phyloP scores from a whole-genome alignment of 1,140 invertebrate genomes.

The Pseudomyrmex cubaensis region DNA sequence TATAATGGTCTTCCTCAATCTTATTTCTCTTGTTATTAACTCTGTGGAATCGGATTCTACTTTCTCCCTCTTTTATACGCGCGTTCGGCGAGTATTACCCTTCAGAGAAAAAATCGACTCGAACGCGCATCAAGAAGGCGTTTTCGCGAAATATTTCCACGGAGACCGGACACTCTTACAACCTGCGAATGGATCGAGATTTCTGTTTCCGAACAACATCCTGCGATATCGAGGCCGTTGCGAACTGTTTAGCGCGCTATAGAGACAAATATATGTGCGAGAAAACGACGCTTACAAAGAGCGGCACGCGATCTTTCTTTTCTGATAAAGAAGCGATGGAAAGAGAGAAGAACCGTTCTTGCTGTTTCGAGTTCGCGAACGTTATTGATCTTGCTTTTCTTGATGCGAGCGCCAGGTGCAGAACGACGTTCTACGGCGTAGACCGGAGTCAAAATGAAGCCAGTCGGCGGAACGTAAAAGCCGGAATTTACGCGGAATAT shows the following conservation, averaged over 20 bases:
- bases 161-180: not conserved
- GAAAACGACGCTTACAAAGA: not conserved
- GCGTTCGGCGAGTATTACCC: too few relatives aligned
- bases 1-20: slow-evolving; percentile 44
- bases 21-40: slow-evolving; percentile 17
- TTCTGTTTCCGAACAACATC: too few relatives aligned
- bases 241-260: not conserved
- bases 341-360: not conserved
- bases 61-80: too few relatives aligned
- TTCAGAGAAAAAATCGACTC: too few relatives aligned
- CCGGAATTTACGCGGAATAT: not conserved
- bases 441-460: slow-evolving; percentile 47
- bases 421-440: slow-evolving; percentile 59
- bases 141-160: not conserved
- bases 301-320: not conserved
- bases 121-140: not conserved
- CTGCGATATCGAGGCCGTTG: too few relatives aligned
- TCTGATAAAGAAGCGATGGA: not conserved
- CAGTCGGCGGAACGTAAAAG: not conserved
- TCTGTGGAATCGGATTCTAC: not conserved
- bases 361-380: slow-evolving; percentile 22
- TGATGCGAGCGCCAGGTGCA: slow-evolving; percentile 37
- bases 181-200: too few relatives aligned
- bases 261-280: not conserved
- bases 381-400: slow-evolving; percentile 57